phyloP scores from a whole-genome alignment of 2,797 vertebrate genomes.

The Sebastolobus alascanus region DNA sequence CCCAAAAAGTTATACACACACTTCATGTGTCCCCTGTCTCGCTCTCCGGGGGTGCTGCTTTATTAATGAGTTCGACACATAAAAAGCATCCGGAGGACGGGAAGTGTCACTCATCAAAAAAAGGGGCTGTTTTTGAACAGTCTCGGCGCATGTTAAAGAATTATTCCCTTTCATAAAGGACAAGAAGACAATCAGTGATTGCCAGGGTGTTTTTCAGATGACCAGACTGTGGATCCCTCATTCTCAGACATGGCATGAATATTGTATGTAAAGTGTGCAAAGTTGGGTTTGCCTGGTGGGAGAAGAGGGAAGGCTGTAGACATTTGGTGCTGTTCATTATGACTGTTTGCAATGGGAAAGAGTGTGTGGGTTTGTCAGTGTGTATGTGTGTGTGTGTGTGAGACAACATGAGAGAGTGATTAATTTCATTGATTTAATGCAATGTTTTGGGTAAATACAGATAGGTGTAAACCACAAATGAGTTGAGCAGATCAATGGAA shows the following conservation, averaged over 20 bases:
- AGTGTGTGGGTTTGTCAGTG: constrained; percentile 53
- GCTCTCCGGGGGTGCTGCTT: constrained; percentile 93
- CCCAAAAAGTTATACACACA: constrained; percentile 82
- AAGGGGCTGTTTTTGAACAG: constrained; percentile 92
- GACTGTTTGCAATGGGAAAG: constrained; percentile 84
- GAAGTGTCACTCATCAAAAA: constrained; percentile 98
- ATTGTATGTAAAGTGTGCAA: constrained; percentile 95
- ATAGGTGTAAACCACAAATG: constrained; percentile 71
- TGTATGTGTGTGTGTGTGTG: constrained; percentile 43
- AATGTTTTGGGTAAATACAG: constrained; percentile 81
- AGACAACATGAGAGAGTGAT: constrained; percentile 69
- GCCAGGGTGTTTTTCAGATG: constrained; percentile 88
- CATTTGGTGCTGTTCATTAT: constrained; percentile 69
- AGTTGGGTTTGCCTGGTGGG: constrained; percentile 90
- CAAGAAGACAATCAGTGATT: constrained; percentile 93
- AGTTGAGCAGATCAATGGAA: constrained; percentile 74
- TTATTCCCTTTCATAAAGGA: constrained; percentile 97
- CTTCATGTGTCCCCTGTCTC: constrained; percentile 85
- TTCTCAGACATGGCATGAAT: constrained; percentile 93
- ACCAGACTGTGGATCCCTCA: constrained; percentile 94
- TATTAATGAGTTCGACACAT: constrained; percentile 99
- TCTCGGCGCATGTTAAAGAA: constrained; percentile 96
- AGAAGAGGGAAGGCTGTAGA: constrained; percentile 73
- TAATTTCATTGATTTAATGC: constrained; percentile 80
- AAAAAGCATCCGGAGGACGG: constrained; percentile 96